Percentiles rank a stretch among this genome's conserved stretches.
These are phyloP conservation scores for Whitmania pigra DNA, from an alignment of 1,140 invertebrate species.

Conservation along the genomic window DNA sequence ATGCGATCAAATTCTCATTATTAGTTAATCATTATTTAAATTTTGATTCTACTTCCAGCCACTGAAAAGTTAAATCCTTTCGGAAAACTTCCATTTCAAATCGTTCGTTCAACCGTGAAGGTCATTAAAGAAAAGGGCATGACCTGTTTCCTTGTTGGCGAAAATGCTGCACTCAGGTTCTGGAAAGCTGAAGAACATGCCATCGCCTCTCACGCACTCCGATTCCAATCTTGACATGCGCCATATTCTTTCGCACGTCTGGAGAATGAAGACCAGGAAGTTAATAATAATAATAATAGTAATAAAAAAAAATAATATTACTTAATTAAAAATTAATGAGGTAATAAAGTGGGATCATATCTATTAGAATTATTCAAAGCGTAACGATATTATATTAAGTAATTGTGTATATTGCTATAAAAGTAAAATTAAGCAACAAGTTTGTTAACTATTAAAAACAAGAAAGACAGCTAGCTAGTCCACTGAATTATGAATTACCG, in stretches of 20 bases:
- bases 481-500: no score
- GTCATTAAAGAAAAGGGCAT: not conserved
- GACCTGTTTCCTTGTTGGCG: slow-evolving; percentile 11
- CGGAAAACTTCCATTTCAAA: not conserved
- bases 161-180: slow-evolving; percentile 19
- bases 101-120: not conserved
- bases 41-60: not conserved
- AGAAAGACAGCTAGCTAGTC: no score
- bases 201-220: slow-evolving; percentile 16
- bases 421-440: no score
- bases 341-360: no score
- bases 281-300: not conserved
- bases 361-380: no score
- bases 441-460: no score
- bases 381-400: no score
- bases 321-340: no score
- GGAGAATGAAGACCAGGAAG: not conserved
- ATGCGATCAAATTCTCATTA: no score
- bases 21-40: no score
- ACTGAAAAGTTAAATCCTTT: not conserved
- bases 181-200: slow-evolving; percentile 14
- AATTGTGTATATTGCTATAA: no score
- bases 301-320: no score
- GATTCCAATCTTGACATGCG: not conserved
- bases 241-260: slow-evolving; percentile 12